Base-by-base conservation (phyloP, 2,797 vertebrate genomes). In the Poecilia wingei region DNA sequence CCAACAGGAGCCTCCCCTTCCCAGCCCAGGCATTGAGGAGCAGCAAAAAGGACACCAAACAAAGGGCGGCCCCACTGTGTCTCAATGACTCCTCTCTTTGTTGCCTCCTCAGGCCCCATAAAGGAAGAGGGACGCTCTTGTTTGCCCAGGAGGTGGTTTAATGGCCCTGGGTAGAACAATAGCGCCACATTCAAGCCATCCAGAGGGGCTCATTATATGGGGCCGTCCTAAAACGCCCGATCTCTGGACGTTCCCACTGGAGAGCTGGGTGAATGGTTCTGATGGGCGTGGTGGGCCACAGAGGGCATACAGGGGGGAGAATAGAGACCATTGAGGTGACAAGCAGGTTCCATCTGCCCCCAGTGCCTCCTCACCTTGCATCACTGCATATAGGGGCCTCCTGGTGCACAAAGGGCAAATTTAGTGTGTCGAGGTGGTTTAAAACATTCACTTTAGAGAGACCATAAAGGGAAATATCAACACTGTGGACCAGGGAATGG, bases 301-400 rank as follows among this genome's bases (percentile, higher is more conserved):
- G 77, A 93, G 94, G 92, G 91, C 90, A 90, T 77, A 86, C 76
- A 87, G 88, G 89, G 94, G 92, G 91, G 94, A 95, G 93, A 97
- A 97, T 97, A 91, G 81, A 94, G 90, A 93, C 95, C 96, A 97
- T 97, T 97, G 96, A 97, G 94, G 90, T 96, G 95, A 96, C 94
- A 96, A 97, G 96, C 97, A 98, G 97, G 97, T 98, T 97, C 96
- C 97, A 97, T 97, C 96, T 97, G 97, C 97, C 97, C 96, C 95
- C 95, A 95, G 91, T 94, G 95, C 91, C 79, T 97, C 96, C 96
- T 97, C 96, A 98, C 97, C 98, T 98, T 97, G 97, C 96, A 96
- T 97, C 94, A 95, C 93, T 92, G 96, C 95, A 95, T 95, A 90
- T 77, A 89, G 96, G 95, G 95, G 95, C 91, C 96, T 96, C 96